Percentiles rank a stretch among this genome's conserved stretches.
Evolutionary conservation across 2,113 vertebrate genomes (phyloP).

Genomic region (Gavialis gangeticus): DNA sequence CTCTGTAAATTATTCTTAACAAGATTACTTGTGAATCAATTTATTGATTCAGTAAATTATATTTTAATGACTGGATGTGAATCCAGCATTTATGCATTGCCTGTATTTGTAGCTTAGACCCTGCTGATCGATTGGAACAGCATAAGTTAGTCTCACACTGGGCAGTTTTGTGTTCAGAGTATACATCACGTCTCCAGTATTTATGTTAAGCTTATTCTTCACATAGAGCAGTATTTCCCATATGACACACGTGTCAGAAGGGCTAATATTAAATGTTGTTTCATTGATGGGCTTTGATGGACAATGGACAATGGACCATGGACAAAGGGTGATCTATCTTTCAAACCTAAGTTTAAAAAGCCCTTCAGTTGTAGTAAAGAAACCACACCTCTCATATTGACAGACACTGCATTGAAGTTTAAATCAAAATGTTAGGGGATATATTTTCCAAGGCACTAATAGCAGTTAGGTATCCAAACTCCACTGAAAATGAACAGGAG

Average conservation of each 20-base stretch:
- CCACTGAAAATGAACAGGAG: background rate
- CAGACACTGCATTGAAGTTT: background rate
- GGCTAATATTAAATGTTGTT: background rate
- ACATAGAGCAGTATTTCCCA: background rate
- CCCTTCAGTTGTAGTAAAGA: background rate
- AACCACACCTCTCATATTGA: background rate
- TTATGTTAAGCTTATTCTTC: background rate
- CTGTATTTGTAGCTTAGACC: conserved; percentile 21
- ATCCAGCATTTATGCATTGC: background rate
- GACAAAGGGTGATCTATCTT: background rate
- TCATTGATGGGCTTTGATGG: background rate
- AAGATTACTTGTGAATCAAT: conserved; percentile 25
- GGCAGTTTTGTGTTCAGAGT: background rate
- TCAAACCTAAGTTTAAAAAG: background rate
- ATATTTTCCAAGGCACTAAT: background rate
- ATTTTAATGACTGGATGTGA: conserved; percentile 18
- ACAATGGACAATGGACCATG: background rate
- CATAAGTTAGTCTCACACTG: background rate
- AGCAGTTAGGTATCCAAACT: background rate
- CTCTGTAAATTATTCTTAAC: conserved; percentile 18
- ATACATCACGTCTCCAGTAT: background rate
- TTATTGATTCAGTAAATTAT: conserved; percentile 47
- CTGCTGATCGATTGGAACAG: background rate
- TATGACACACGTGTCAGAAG: background rate
- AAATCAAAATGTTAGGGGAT: background rate